phyloP scores from a whole-genome alignment of 2,113 vertebrate genomes.

The Anolis sagrei region DNA sequence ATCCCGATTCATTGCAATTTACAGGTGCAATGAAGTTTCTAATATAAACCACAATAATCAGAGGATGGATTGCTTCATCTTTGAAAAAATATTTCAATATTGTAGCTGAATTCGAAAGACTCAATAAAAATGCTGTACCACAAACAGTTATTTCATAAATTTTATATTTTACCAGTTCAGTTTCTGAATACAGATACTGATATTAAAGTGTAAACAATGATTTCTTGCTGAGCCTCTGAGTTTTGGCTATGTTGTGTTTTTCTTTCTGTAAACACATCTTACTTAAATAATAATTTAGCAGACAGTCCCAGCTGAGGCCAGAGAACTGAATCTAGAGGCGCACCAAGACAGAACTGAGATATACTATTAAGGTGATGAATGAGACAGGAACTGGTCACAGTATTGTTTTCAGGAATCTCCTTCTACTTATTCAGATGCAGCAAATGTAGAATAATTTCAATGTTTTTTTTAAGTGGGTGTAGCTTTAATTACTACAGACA shows the following conservation, averaged over 20 bases:
- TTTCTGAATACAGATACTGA: background rate
- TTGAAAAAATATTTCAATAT: too few relatives aligned
- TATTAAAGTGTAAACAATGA: background rate
- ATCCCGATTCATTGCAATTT: too few relatives aligned
- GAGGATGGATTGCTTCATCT: too few relatives aligned
- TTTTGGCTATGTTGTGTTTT: background rate
- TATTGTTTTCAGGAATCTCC: background rate
- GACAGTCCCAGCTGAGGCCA: background rate
- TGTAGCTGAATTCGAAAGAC: too few relatives aligned
- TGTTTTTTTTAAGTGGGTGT: slow-evolving; percentile 2
- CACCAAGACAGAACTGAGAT: background rate
- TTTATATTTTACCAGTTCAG: background rate
- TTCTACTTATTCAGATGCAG: background rate
- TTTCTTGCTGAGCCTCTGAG: background rate
- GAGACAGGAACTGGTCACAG: background rate
- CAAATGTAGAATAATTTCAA: slow-evolving; percentile 18
- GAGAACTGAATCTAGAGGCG: background rate
- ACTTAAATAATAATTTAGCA: background rate
- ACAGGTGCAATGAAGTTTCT: too few relatives aligned
- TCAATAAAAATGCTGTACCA: background rate
- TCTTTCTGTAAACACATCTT: background rate
- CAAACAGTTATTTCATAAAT: background rate
- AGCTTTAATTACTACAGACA: slow-evolving; percentile 31
- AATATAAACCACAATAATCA: too few relatives aligned
- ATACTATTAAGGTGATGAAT: background rate